phyloP scores from a whole-genome alignment of 2,888 invertebrate species.

The Tineola bisselliella region DNA sequence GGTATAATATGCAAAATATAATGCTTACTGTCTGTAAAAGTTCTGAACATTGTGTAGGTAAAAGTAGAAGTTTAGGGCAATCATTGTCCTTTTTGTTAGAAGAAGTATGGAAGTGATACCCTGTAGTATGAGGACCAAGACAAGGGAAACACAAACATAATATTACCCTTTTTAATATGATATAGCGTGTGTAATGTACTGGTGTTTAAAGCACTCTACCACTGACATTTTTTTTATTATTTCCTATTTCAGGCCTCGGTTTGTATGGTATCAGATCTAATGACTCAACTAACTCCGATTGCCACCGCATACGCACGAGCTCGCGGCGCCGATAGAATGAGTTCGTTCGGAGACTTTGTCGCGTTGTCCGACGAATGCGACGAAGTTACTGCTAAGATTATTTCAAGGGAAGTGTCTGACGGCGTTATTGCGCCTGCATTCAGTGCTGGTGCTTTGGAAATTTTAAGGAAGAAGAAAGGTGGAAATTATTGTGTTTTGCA shows the following conservation, averaged over 20 bases:
- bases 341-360: conserved; percentile 98
- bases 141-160: too few species aligned
- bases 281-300: conserved; percentile 77
- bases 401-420: conserved; percentile 94
- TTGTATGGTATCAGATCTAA: conserved; percentile 92
- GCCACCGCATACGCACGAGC: conserved; percentile 95
- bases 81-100: too few species aligned
- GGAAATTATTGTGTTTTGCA: conserved; percentile 91
- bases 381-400: conserved; percentile 87
- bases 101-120: too few species aligned
- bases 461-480: conserved; percentile 94
- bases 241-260: conserved; percentile 74
- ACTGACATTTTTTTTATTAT: background rate
- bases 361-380: conserved; percentile 94
- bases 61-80: too few species aligned
- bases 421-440: conserved; percentile 98
- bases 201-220: too few species aligned
- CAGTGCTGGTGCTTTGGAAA: conserved; percentile 79
- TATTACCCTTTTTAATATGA: too few species aligned
- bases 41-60: too few species aligned
- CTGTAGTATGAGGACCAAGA: too few species aligned
- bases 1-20: conserved; percentile 33
- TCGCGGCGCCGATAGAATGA: conserved; percentile 98
- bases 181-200: too few species aligned
- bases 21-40: conserved; percentile 12